Evolutionary conservation across 2,888 invertebrate species (phyloP), one percentile per base, ranked within the genome.

Genomic region (Trichopoda pennipes): DNA sequence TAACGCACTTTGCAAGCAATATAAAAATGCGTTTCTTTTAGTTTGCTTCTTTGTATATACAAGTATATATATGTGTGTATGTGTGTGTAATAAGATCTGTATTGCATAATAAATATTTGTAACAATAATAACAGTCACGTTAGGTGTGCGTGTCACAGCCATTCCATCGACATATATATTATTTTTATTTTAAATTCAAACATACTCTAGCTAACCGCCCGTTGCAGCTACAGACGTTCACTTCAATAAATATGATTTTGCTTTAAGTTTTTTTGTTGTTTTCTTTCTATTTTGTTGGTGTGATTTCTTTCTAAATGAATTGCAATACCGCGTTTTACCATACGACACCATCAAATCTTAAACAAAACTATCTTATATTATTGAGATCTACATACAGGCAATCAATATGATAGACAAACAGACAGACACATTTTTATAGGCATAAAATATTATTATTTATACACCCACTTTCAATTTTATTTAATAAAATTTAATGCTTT

Each of bases 81-180:
- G 47, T 58, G 6, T 53, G 60, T 72, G 79, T 17, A 72, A 79
- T 82, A 68, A 79, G 82, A 82, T 82, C 82, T 82, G 61, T 79
- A 76, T 82, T 82, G 68, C 82, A 79, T 82, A 82, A 82, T 58
- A 68, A 68, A 60, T 75, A 66, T 72, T 63, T 44, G 68, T 19
- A 55, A 44, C n/a, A n/a, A n/a, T 42, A 68, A 61, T 56, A 63
- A 49, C 32, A 69, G 51, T 75, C 66, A 73, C 69, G 74, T 79
- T 63, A 74, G 63, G 49, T 68, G 79, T 80, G 79, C 73, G 73
- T 80, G 73, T 68, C 66, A 61, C 60, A 73, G 32, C 12, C 64
- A 72, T 70, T 76, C 23, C 53, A 55, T 17, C 56, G 56, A 19
- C 38, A 56, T 56, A 55, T n/a, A n/a, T n/a, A n/a, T n/a, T n/a